A percentile compares a stretch with the other conserved stretches of the same genome.
Evolutionary conservation across 2,797 vertebrate species (phyloP).

Genomic region (Urocyon cinereoargenteus): DNA sequence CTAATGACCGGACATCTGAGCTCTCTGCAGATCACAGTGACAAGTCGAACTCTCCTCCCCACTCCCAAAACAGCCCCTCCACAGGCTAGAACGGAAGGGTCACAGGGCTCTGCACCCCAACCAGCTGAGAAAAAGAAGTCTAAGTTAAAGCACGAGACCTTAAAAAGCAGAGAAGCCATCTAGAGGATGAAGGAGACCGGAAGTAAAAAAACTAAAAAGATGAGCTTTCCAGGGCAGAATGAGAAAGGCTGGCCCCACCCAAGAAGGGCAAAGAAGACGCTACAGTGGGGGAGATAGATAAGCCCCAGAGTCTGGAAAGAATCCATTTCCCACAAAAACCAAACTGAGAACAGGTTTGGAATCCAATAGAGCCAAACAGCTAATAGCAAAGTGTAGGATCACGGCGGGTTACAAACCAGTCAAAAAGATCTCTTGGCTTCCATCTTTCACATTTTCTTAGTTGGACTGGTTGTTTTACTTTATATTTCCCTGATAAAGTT

Average conservation of each 20-base stretch:
- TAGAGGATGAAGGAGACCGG: neutral
- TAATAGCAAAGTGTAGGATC: neutral
- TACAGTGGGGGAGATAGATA: neutral
- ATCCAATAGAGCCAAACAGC: neutral
- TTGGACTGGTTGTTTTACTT: neutral
- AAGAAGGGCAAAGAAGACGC: neutral
- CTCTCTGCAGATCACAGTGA: neutral
- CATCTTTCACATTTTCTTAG: neutral
- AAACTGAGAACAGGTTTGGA: neutral
- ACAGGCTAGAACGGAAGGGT: neutral
- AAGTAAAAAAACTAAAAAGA: neutral
- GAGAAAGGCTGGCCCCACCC: neutral
- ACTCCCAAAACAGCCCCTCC: neutral
- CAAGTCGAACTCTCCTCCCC: neutral
- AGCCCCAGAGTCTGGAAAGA: neutral
- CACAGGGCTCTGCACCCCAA: neutral
- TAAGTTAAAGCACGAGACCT: neutral
- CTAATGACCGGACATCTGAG: neutral
- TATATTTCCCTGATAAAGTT: neutral
- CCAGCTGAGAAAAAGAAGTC: neutral
- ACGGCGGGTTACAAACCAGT: neutral
- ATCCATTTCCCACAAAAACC: neutral
- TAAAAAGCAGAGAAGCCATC: neutral
- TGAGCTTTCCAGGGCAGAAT: neutral
- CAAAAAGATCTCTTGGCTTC: neutral